phyloP scores from a whole-genome alignment of 2,888 invertebrate genomes.

The Mamestra brassicae region DNA sequence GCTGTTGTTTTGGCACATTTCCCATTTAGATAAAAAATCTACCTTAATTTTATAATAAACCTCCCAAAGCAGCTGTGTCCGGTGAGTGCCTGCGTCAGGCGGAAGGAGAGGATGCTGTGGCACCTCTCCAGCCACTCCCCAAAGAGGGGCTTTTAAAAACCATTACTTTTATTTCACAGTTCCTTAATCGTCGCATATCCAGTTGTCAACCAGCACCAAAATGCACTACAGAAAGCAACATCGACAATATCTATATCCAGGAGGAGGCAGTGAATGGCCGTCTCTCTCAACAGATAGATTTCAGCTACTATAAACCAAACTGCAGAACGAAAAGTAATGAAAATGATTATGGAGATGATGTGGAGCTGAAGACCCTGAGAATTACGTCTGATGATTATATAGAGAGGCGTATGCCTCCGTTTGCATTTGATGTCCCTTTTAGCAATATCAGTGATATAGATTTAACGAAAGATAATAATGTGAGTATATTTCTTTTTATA shows the following conservation, averaged over 20 bases:
- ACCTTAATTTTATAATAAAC: too few relatives aligned
- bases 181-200: constrained; percentile 84
- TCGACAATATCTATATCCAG: constrained; percentile 79
- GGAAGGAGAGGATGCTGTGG: too few relatives aligned
- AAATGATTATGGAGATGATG: constrained; percentile 66
- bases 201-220: constrained; percentile 82
- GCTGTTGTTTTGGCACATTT: too few relatives aligned
- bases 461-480: constrained; percentile 80
- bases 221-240: constrained; percentile 75
- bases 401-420: constrained; percentile 76
- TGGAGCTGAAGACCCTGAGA: constrained; percentile 76
- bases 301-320: constrained; percentile 57
- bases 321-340: constrained; percentile 63
- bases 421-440: constrained; percentile 73
- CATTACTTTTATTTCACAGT: constrained; percentile 74
- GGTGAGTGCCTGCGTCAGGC: too few relatives aligned
- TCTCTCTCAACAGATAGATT: constrained; percentile 50
- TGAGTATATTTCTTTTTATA: constrained; percentile 67
- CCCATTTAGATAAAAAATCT: too few relatives aligned
- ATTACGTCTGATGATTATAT: constrained; percentile 85
- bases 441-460: constrained; percentile 82
- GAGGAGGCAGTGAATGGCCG: constrained; percentile 55
- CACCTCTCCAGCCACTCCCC: too few relatives aligned
- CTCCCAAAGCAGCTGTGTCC: too few relatives aligned
- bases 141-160: neutral